These are phyloP conservation scores for Pristionchus entomophagus DNA, from an alignment of 2,888 invertebrate species.

Conservation along the genomic window DNA sequence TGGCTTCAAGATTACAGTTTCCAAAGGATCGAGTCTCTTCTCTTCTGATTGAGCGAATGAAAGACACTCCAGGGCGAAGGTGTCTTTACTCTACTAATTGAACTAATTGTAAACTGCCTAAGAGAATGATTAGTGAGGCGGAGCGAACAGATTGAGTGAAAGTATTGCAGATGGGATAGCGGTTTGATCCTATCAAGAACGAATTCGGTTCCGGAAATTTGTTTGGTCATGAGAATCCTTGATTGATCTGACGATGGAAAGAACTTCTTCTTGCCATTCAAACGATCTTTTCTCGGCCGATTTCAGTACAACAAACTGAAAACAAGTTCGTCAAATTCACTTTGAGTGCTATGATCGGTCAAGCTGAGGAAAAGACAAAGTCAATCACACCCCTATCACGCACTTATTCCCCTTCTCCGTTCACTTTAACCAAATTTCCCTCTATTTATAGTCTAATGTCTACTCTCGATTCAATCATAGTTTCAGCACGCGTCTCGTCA, in stretches of 20 bases:
- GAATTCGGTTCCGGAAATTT: no score
- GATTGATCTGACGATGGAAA: not conserved
- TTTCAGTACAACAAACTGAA: constrained; percentile 26
- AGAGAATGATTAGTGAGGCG: not conserved
- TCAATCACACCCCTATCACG: no score
- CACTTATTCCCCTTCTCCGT: no score
- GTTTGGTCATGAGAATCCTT: no score
- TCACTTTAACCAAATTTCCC: no score
- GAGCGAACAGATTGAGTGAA: not conserved
- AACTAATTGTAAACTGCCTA: constrained; percentile 31
- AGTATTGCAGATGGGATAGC: no score
- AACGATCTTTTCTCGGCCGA: constrained; percentile 7
- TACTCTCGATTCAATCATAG: not conserved
- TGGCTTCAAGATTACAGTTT: not conserved
- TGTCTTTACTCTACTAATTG: not conserved
- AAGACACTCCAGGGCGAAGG: not conserved
- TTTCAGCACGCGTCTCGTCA: not conserved
- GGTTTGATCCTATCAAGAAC: not conserved
- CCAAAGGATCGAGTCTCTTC: not conserved
- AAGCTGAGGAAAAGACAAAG: not conserved
- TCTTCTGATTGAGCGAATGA: not conserved
- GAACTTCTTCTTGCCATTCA: constrained; percentile 1
- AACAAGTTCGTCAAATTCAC: constrained; percentile 32
- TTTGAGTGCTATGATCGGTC: constrained; percentile 7
- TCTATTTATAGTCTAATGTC: no score